Percentiles rank a stretch among this genome's conserved stretches.
phyloP scores from a whole-genome alignment of 2,797 vertebrate genomes.

The Trachops cirrhosus region DNA sequence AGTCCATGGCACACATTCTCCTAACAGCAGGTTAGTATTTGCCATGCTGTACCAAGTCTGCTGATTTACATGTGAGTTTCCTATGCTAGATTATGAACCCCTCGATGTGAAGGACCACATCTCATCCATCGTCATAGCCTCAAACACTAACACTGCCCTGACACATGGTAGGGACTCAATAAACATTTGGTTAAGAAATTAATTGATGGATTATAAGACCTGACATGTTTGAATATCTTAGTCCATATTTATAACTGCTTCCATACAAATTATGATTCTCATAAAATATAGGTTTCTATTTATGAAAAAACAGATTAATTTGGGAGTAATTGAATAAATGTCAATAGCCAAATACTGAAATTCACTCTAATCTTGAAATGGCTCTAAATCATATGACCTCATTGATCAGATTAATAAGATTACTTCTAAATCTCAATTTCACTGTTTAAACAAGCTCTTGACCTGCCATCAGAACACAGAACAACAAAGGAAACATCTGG shows the following conservation, averaged over 20 bases:
- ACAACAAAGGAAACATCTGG: slow-evolving; percentile 81
- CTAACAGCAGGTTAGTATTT: background rate
- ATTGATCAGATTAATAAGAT: slow-evolving; percentile 47
- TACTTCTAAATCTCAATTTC: slow-evolving; percentile 41
- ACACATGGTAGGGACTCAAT: background rate
- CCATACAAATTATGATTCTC: slow-evolving; percentile 37
- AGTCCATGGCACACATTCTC: background rate
- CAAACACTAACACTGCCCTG: slow-evolving; percentile 7
- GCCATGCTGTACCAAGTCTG: background rate
- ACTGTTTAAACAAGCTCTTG: slow-evolving; percentile 40
- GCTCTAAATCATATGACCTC: slow-evolving; percentile 52
- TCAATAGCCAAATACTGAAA: slow-evolving; percentile 52
- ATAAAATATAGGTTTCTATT: slow-evolving; percentile 34
- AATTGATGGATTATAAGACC: slow-evolving; percentile 42
- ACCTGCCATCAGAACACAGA: slow-evolving; percentile 11
- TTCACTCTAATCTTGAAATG: slow-evolving; percentile 53
- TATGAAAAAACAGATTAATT: slow-evolving; percentile 11
- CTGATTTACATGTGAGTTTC: background rate
- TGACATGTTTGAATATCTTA: slow-evolving; percentile 55
- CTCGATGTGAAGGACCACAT: background rate
- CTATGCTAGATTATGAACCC: background rate
- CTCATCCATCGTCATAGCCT: background rate
- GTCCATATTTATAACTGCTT: slow-evolving; percentile 37
- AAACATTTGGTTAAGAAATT: slow-evolving; percentile 55
- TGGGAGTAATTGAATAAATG: slow-evolving; percentile 1